Percentiles rank a stretch among this genome's conserved stretches.
Conservation (phyloP, 2,113 vertebrate species). For the Balaeniceps rex region DNA sequence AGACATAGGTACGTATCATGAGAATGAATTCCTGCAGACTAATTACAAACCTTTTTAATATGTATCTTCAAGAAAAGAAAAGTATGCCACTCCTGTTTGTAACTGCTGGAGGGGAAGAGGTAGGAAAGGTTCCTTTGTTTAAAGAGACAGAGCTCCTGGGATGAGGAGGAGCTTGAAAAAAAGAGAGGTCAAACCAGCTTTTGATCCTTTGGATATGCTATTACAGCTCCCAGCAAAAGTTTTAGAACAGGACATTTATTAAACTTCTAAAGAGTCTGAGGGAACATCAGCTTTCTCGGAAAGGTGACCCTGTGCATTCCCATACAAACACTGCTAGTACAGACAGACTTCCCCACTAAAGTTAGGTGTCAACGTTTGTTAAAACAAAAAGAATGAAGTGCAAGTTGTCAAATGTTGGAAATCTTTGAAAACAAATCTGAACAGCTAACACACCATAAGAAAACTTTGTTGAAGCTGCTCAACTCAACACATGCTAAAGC, state of each 20-base stretch:
- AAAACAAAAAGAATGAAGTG: background rate
- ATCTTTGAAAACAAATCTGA: background rate
- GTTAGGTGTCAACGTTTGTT: background rate
- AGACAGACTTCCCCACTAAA: background rate
- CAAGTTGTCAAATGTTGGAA: background rate
- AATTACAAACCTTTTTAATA: background rate
- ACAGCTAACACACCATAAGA: background rate
- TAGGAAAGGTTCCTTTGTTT: conserved; percentile 19
- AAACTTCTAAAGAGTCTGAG: background rate
- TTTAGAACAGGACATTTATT: background rate
- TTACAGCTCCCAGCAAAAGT: background rate
- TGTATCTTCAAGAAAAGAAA: background rate
- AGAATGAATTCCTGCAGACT: background rate
- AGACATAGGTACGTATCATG: background rate
- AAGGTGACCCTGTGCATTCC: background rate
- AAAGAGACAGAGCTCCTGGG: conserved; percentile 17
- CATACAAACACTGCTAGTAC: background rate
- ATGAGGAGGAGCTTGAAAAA: background rate
- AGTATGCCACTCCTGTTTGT: background rate
- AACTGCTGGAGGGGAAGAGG: conserved; percentile 6
- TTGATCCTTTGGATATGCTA: background rate
- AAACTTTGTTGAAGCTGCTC: background rate
- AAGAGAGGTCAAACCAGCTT: conserved; percentile 9
- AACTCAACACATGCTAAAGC: background rate
- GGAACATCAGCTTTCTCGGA: background rate